phyloP scores from a whole-genome alignment of 2,797 vertebrate species.

The Chaenodraco wilsoni region DNA sequence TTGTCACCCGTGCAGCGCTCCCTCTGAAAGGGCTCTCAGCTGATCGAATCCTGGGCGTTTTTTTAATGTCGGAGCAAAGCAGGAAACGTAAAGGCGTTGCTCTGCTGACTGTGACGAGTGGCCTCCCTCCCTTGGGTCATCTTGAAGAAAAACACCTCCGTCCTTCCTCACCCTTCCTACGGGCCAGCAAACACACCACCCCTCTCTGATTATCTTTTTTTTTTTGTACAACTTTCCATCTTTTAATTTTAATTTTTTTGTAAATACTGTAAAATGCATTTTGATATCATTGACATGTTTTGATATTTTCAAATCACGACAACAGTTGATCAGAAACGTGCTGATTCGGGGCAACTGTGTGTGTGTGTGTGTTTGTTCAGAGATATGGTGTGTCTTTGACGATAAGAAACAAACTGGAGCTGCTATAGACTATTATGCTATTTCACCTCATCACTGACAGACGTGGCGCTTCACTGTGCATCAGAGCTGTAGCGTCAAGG shows the following conservation, averaged over 20 bases:
- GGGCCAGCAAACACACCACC: conserved; percentile 42
- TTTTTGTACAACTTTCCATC: conserved; percentile 69
- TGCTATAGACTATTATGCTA: conserved; percentile 71
- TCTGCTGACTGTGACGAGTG: conserved; percentile 53
- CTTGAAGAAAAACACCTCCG: conserved; percentile 35
- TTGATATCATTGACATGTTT: conserved; percentile 92
- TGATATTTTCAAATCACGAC: conserved; percentile 85
- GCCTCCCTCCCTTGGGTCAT: conserved; percentile 39
- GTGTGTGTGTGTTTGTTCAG: conserved; percentile 63
- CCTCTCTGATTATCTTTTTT: conserved; percentile 41
- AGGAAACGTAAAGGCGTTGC: conserved; percentile 41
- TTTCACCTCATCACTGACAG: conserved; percentile 68
- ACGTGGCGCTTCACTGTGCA: conserved; percentile 47
- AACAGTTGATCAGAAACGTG: conserved; percentile 75
- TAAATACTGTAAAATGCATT: conserved; percentile 92
- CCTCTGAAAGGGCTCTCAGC: conserved; percentile 49
- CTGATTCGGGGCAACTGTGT: conserved; percentile 58
- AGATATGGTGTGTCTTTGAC: conserved; percentile 61
- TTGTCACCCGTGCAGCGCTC: conserved; percentile 5
- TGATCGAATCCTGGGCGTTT: conserved; percentile 39
- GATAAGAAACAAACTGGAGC: conserved; percentile 69
- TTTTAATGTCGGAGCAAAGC: conserved; percentile 31
- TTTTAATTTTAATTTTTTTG: conserved; percentile 68
- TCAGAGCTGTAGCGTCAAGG: conserved; percentile 34
- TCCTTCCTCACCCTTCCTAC: conserved; percentile 28